A percentile compares a stretch with the other conserved stretches of the same genome.
phyloP scores from a whole-genome alignment of 2,113 vertebrate genomes.

The Phyllostomus hastatus region DNA sequence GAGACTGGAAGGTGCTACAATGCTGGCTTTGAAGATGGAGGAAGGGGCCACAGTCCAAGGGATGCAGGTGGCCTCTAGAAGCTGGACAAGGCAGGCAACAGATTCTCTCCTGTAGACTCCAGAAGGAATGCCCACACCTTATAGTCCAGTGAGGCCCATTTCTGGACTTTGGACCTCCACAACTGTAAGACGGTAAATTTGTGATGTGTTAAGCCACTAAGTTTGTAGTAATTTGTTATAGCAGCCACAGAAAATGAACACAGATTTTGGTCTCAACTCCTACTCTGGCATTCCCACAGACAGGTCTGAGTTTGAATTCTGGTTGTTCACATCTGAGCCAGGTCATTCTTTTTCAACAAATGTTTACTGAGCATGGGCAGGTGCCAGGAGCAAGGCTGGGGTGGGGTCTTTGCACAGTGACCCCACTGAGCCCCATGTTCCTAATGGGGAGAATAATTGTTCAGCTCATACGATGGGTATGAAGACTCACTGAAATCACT shows the following conservation, averaged over 20 bases:
- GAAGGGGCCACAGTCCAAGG: neutral
- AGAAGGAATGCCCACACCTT: neutral
- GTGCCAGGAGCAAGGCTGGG: neutral
- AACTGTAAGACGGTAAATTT: neutral
- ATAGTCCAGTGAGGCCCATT: neutral
- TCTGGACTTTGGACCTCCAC: neutral
- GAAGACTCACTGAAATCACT: neutral
- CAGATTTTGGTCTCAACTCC: neutral
- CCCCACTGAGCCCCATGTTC: neutral
- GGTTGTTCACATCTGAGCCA: neutral
- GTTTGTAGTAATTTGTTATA: neutral
- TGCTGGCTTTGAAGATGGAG: neutral
- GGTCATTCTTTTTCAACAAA: neutral
- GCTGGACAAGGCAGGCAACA: neutral
- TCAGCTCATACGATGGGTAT: neutral
- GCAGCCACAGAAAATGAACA: neutral
- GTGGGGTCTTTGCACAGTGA: neutral
- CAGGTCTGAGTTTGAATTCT: neutral
- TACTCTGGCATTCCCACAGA: neutral
- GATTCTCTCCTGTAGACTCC: neutral
- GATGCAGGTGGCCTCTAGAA: neutral
- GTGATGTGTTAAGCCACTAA: neutral
- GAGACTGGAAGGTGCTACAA: neutral
- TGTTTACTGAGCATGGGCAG: neutral
- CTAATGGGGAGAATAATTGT: neutral